A percentile compares a stretch with the other conserved stretches of the same genome.
Conservation (phyloP, 1,140 invertebrate genomes). For the Coenobita brevimanus region DNA sequence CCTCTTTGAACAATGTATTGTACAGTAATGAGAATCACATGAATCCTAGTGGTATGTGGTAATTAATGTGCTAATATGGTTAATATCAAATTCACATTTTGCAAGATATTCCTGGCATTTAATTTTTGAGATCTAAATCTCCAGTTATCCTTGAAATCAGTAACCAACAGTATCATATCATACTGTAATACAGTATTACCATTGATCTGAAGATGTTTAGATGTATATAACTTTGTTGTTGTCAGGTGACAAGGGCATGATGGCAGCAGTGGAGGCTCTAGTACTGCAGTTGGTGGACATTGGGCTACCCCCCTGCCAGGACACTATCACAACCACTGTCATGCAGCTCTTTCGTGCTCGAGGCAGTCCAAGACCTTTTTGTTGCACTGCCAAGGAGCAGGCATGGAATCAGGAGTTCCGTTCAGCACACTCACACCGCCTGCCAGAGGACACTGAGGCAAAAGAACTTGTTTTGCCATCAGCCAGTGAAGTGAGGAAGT, state of each 20-base stretch:
- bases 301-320: constrained; percentile 36
- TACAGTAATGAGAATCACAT: no score
- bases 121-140: no score
- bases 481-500: constrained; percentile 10
- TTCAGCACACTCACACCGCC: not conserved
- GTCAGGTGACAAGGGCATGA: constrained; percentile 1
- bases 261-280: constrained; percentile 38
- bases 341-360: constrained; percentile 29
- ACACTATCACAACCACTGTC: constrained; percentile 18
- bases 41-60: no score
- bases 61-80: no score
- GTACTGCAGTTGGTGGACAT: constrained; percentile 38
- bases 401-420: constrained; percentile 32
- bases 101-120: no score
- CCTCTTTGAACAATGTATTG: no score
- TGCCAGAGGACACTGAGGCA: not conserved
- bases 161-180: no score
- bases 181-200: no score
- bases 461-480: not conserved
- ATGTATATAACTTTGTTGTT: no score
- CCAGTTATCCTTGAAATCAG: no score
- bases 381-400: constrained; percentile 9
- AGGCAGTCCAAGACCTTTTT: not conserved
- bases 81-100: no score
- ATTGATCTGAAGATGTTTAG: no score